phyloP scores from a whole-genome alignment of 2,797 vertebrate genomes.

The Myiothlypis chrysogaster region DNA sequence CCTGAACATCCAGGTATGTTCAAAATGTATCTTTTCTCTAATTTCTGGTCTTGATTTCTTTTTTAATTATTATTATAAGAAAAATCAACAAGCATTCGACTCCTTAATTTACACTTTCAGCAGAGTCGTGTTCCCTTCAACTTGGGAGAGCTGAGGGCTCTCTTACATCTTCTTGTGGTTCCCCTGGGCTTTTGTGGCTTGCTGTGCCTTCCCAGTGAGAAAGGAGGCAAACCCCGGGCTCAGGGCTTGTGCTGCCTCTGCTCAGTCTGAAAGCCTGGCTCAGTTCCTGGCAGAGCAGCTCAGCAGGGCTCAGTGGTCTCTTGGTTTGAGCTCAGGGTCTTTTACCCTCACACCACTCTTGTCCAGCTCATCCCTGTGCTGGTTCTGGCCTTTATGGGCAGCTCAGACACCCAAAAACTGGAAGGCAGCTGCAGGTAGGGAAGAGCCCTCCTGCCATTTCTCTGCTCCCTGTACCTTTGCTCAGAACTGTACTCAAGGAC shows the following conservation, averaged over 20 bases:
- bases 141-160: not conserved
- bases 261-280: not conserved
- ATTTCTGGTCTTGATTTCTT: not conserved
- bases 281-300: not conserved
- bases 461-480: not conserved
- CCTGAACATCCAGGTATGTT: not conserved
- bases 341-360: not conserved
- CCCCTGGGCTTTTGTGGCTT: not conserved
- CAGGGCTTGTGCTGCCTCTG: not conserved
- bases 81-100: accelerated
- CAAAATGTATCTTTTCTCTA: not conserved
- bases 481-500: too few relatives aligned
- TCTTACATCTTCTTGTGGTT: not conserved
- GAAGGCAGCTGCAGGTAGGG: not conserved
- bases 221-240: not conserved
- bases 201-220: not conserved
- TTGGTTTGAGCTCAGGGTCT: not conserved
- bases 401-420: not conserved
- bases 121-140: accelerated
- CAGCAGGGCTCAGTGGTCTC: not conserved
- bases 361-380: not conserved
- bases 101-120: not conserved
- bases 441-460: not conserved
- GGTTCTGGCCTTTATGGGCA: not conserved
- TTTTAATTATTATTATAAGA: not conserved